These are phyloP conservation scores for Echinarachnius parma DNA, from an alignment of 53 echinoderm and acorn worm genomes.

Conservation along the genomic window DNA sequence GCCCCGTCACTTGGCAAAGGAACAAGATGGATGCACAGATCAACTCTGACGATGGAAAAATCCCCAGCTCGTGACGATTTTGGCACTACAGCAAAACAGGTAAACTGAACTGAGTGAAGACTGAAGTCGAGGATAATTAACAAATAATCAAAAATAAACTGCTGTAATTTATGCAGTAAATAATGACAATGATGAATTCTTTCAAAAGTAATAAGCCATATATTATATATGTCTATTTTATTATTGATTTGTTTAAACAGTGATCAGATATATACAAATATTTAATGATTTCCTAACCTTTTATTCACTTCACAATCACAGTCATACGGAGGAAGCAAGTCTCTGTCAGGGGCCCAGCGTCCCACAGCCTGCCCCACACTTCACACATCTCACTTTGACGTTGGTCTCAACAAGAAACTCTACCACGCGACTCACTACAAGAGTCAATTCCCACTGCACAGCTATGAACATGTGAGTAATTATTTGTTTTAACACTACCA, in stretches of 20 bases:
- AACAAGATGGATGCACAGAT: slow-evolving; percentile 96
- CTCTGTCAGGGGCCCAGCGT: slow-evolving; percentile 54
- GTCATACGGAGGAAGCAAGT: slow-evolving; percentile 69
- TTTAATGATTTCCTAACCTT: background rate
- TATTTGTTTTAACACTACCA: too few relatives aligned
- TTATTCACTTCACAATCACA: slow-evolving; percentile 35
- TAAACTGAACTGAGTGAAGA: too few relatives aligned
- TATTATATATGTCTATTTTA: too few relatives aligned
- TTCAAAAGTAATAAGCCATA: too few relatives aligned
- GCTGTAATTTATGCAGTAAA: too few relatives aligned
- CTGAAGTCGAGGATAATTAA: too few relatives aligned
- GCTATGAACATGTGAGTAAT: slow-evolving; percentile 72
- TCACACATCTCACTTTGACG: slow-evolving; percentile 91
- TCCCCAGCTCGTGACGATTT: slow-evolving; percentile 35
- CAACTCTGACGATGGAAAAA: slow-evolving; percentile 78
- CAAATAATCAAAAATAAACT: too few relatives aligned
- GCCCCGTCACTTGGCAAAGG: slow-evolving; percentile 71
- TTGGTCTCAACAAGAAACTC: slow-evolving; percentile 64
- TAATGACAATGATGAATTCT: too few relatives aligned
- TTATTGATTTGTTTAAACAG: too few relatives aligned
- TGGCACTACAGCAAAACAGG: slow-evolving; percentile 62
- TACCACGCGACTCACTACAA: slow-evolving; percentile 68
- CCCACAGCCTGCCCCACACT: slow-evolving; percentile 67
- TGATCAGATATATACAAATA: background rate
- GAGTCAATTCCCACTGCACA: slow-evolving; percentile 50